phyloP scores from a whole-genome alignment of 2,888 invertebrate species.

The Hydrotaea cyrtoneurina region DNA sequence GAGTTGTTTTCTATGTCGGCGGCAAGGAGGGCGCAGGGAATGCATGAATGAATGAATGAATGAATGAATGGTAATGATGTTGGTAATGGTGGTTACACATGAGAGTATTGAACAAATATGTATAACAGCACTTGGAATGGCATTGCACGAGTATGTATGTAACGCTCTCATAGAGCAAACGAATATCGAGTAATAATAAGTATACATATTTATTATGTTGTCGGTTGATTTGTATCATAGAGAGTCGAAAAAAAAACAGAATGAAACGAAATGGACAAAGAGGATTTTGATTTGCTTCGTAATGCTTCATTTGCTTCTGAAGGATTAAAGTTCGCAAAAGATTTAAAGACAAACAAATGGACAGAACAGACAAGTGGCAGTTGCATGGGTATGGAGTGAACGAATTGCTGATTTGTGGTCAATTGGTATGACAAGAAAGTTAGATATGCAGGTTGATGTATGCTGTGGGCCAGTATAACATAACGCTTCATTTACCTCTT shows the following conservation, averaged over 20 bases:
- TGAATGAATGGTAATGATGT: slow-evolving; percentile 20
- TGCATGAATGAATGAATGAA: neutral
- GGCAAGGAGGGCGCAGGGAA: neutral
- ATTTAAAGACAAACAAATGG: no score
- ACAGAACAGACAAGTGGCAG: no score
- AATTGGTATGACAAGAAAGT: no score
- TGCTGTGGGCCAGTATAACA: no score
- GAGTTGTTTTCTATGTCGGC: neutral
- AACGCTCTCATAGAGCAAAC: neutral
- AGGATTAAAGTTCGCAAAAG: neutral
- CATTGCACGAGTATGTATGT: neutral
- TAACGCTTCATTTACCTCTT: neutral
- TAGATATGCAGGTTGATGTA: no score
- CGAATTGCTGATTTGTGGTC: no score
- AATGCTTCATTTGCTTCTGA: slow-evolving; percentile 2
- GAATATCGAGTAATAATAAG: slow-evolving; percentile 8
- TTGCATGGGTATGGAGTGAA: no score
- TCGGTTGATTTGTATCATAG: slow-evolving; percentile 19
- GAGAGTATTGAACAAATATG: slow-evolving; percentile 31
- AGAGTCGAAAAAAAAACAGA: no score
- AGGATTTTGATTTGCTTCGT: neutral
- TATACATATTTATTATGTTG: slow-evolving; percentile 32
- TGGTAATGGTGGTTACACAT: slow-evolving; percentile 32
- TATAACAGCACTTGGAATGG: slow-evolving; percentile 14
- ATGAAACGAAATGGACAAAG: neutral